These are phyloP conservation scores for Yponomeuta sedellus DNA, from an alignment of 2,888 invertebrate genomes.

Conservation along the genomic window DNA sequence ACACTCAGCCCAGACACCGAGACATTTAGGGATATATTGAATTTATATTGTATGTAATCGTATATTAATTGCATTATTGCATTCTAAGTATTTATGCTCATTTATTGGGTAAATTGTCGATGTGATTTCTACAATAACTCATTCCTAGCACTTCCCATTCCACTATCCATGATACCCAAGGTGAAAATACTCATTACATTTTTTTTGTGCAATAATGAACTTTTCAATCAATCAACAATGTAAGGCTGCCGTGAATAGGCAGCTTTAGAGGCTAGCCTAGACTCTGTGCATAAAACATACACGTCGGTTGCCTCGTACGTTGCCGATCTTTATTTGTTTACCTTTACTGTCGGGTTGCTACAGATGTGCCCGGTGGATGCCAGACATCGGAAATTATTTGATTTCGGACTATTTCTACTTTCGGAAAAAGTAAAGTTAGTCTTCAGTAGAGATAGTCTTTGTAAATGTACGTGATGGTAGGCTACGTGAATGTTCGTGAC, in stretches of 20 bases:
- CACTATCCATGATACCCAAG: too few species aligned
- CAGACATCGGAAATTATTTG: neutral
- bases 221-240: too few species aligned
- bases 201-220: too few species aligned
- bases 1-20: too few species aligned
- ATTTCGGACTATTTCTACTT: neutral
- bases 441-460: too few species aligned
- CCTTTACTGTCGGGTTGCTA: neutral
- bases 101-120: neutral
- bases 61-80: neutral
- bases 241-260: neutral
- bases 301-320: conserved; percentile 1
- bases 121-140: too few species aligned
- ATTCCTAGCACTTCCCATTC: too few species aligned
- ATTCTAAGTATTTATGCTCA: neutral
- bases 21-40: too few species aligned
- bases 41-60: neutral
- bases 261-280: conserved; percentile 25
- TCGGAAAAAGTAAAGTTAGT: too few species aligned
- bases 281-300: conserved; percentile 19
- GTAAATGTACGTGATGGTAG: too few species aligned
- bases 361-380: neutral
- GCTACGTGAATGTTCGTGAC: too few species aligned
- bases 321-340: conserved; percentile 8
- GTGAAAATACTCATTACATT: too few species aligned